Percentiles rank a stretch among this genome's conserved stretches.
Evolutionary conservation across 1,140 invertebrate genomes (phyloP).

Genomic region (Laupala kohalensis): DNA sequence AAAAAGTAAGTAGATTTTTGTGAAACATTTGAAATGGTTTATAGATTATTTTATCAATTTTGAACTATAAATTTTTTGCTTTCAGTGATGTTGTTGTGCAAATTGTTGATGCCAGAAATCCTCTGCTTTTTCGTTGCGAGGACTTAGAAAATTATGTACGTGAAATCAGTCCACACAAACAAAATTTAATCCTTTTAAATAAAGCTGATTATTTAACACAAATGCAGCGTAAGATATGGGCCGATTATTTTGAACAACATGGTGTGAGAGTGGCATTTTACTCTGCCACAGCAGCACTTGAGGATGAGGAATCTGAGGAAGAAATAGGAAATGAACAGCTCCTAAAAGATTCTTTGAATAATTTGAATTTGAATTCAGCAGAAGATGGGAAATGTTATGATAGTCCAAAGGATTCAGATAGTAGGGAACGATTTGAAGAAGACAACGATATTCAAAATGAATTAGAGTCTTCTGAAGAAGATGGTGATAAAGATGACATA

Average conservation of each 20-base stretch:
- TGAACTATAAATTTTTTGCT: conserved; percentile 11
- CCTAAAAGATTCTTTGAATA: conserved; percentile 14
- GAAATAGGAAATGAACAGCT: conserved; percentile 22
- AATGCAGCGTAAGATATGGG: conserved; percentile 72
- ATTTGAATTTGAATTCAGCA: no score
- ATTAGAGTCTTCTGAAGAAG: conserved; percentile 17
- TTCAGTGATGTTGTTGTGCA: conserved; percentile 85
- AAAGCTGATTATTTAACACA: conserved; percentile 90
- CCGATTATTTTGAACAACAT: conserved; percentile 65
- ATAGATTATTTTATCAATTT: no score
- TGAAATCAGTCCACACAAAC: conserved; percentile 65
- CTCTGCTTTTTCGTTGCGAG: conserved; percentile 80
- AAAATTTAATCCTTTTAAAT: conserved; percentile 81
- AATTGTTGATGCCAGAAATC: conserved; percentile 94
- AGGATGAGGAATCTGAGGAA: conserved; percentile 27
- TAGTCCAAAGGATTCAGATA: conserved; percentile 16
- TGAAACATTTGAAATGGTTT: no score
- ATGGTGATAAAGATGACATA: background rate
- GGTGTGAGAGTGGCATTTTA: conserved; percentile 67
- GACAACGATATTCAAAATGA: conserved; percentile 22
- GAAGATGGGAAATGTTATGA: conserved; percentile 20
- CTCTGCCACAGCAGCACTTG: conserved; percentile 44
- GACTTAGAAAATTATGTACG: conserved; percentile 91
- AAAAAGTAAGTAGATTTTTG: no score
- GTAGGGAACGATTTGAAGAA: conserved; percentile 19